Conservation (phyloP, 2,113 vertebrate genomes). For the Caranx melampygus region DNA sequence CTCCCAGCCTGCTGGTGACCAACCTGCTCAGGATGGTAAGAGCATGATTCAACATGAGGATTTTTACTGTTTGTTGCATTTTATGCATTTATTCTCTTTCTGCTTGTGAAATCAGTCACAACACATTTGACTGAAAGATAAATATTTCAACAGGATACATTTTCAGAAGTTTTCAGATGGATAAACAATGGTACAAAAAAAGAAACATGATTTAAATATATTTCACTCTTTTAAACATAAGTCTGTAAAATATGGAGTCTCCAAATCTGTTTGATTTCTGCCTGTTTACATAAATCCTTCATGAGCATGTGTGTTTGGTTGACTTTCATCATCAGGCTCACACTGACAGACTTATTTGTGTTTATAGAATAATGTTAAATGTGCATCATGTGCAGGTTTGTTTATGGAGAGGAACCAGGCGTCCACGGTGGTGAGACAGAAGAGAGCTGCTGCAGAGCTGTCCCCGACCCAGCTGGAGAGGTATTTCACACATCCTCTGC, state of each 20-base stretch:
- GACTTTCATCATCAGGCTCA: too few relatives aligned
- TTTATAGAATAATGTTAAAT: not conserved
- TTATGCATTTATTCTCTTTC: not conserved
- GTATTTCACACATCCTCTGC: constrained; percentile 42
- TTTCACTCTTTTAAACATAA: not conserved
- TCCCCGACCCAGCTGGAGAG: constrained; percentile 75
- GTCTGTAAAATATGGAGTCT: not conserved
- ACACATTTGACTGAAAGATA: not conserved
- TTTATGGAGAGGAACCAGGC: constrained; percentile 74
- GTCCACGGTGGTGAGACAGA: constrained; percentile 74
- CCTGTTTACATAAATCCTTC: not conserved
- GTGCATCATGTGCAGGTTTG: constrained; percentile 52
- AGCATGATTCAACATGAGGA: not conserved
- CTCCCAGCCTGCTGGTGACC: constrained; percentile 51
- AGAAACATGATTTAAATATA: not conserved
- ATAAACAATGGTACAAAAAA: not conserved
- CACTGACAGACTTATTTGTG: not conserved
- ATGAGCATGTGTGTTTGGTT: not conserved
- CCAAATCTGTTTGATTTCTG: not conserved
- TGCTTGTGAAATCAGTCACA: not conserved
- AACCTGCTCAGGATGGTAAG: constrained; percentile 65
- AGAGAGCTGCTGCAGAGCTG: constrained; percentile 67
- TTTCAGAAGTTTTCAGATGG: not conserved
- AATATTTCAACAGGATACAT: not conserved
- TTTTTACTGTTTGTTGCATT: not conserved